phyloP scores from a whole-genome alignment of 2,113 vertebrate genomes.

The Carassius gibelio region DNA sequence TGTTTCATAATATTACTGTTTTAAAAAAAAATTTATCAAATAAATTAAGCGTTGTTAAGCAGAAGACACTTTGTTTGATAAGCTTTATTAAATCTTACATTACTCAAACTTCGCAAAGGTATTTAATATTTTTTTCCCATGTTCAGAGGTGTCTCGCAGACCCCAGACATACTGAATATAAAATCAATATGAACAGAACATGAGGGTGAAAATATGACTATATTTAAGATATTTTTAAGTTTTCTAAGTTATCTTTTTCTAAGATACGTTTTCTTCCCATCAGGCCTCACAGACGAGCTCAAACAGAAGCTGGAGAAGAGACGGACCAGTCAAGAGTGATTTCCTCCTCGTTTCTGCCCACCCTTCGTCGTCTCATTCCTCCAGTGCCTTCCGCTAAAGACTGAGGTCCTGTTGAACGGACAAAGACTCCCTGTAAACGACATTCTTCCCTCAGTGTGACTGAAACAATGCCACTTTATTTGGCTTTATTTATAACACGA shows the following conservation, averaged over 20 bases:
- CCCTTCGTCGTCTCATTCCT: constrained; percentile 59
- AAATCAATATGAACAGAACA: neutral
- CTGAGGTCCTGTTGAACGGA: neutral
- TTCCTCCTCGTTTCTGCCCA: constrained; percentile 1
- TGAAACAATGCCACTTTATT: constrained; percentile 16
- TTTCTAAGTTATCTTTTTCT: no score
- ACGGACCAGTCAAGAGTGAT: constrained; percentile 74
- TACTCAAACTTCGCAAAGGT: neutral
- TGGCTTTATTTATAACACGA: constrained; percentile 15
- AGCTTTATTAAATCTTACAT: neutral
- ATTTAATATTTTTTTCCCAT: neutral
- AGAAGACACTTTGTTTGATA: neutral
- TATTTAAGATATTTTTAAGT: neutral
- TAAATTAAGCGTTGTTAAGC: neutral
- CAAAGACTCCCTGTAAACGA: constrained; percentile 12
- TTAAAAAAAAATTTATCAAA: no score
- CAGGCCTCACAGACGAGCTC: constrained; percentile 77
- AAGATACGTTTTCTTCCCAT: neutral
- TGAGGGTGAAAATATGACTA: neutral
- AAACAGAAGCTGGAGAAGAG: constrained; percentile 78
- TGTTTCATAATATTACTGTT: neutral
- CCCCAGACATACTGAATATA: neutral
- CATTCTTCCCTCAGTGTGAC: constrained; percentile 5
- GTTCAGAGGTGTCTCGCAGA: neutral
- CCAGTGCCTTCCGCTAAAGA: constrained; percentile 70